These are phyloP conservation scores for Coenobita brevimanus DNA, from an alignment of 1,140 invertebrate genomes.

Conservation along the genomic window DNA sequence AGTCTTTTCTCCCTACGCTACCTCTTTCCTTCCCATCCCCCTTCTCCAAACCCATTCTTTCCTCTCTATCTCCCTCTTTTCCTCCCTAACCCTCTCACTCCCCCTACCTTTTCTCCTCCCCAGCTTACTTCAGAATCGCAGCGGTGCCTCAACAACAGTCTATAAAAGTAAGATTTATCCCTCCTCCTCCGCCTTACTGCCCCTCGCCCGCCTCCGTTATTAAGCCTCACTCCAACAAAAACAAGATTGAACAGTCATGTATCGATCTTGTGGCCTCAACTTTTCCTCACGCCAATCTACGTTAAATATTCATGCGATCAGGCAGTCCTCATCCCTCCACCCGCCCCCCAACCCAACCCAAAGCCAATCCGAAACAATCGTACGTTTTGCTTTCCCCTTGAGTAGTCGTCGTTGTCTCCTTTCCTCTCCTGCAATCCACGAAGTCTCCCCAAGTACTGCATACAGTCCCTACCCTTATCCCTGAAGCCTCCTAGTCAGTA, in stretches of 20 bases:
- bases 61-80: too few species aligned
- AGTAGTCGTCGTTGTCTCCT: too few species aligned
- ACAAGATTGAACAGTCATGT: background rate
- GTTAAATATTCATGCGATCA: conserved; percentile 6
- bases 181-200: background rate
- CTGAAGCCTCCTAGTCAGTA: too few species aligned
- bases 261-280: background rate
- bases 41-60: too few species aligned
- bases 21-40: too few species aligned
- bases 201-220: background rate
- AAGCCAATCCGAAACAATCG: too few species aligned
- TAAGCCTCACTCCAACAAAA: background rate
- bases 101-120: conserved; percentile 7
- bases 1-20: too few species aligned
- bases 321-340: background rate
- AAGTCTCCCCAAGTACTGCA: too few species aligned
- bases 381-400: too few species aligned
- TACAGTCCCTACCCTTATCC: too few species aligned
- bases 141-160: background rate
- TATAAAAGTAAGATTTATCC: background rate
- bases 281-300: background rate
- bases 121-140: background rate
- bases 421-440: too few species aligned
- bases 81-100: conserved; percentile 19
- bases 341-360: background rate